Percentiles rank a stretch among this genome's conserved stretches.
Evolutionary conservation across 2,797 vertebrate species (phyloP).

Genomic region (Emys orbicularis): DNA sequence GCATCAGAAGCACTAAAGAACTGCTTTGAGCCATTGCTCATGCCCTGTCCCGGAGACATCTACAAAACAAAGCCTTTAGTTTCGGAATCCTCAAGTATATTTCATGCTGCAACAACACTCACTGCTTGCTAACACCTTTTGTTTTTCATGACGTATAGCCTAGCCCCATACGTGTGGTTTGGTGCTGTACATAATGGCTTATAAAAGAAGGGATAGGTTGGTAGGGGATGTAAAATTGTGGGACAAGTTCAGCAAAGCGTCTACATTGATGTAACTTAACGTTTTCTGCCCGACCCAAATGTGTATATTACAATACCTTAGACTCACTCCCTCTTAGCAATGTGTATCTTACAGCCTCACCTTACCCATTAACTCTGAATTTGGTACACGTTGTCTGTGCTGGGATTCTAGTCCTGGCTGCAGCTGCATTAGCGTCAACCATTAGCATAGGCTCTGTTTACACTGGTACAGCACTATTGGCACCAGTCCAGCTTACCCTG

Average conservation of each 20-base stretch:
- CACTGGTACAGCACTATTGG: neutral
- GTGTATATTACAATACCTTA: no score
- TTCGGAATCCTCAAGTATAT: neutral
- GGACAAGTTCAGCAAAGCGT: neutral
- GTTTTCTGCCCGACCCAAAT: rapidly evolving
- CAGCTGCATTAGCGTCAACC: rapidly evolving
- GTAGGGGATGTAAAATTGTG: neutral
- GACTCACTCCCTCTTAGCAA: neutral
- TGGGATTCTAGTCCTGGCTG: rapidly evolving
- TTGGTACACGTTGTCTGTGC: neutral
- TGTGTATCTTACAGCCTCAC: neutral
- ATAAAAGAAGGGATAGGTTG: neutral
- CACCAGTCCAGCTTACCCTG: neutral
- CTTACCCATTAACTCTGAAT: neutral
- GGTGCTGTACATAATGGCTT: neutral
- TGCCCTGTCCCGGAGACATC: neutral
- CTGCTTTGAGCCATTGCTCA: rapidly evolving
- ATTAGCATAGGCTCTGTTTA: neutral
- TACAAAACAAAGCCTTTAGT: rapidly evolving
- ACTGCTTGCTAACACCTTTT: rapidly evolving
- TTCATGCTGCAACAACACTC: rapidly evolving
- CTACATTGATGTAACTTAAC: neutral
- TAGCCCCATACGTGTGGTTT: neutral
- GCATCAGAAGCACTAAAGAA: rapidly evolving
- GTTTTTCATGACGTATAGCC: neutral